phyloP scores from a whole-genome alignment of 1,140 invertebrate genomes.

The Meloidogyne floridensis region DNA sequence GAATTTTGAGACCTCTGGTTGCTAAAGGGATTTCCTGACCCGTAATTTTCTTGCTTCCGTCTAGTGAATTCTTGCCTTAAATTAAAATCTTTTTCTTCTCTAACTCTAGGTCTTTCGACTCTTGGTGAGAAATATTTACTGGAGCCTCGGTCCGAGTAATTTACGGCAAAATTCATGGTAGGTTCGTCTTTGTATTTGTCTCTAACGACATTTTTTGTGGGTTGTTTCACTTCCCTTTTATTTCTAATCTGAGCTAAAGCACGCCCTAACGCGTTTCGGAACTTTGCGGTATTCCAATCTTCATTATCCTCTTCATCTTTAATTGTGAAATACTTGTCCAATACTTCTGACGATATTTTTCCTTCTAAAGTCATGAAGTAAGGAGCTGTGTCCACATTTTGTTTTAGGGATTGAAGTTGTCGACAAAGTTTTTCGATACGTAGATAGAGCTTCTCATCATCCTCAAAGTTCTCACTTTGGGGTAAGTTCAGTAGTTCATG shows the following conservation, averaged over 20 bases:
- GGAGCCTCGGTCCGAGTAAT: too few species aligned
- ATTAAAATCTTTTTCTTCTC: background rate
- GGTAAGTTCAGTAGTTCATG: background rate
- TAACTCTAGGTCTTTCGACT: background rate
- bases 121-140: background rate
- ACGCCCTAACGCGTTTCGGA: background rate
- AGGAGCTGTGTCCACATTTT: background rate
- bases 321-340: slow-evolving; percentile 7
- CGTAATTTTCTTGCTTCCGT: too few species aligned
- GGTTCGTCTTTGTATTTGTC: background rate
- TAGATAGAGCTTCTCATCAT: background rate
- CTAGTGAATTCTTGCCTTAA: background rate
- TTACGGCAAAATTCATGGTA: background rate
- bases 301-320: slow-evolving; percentile 14
- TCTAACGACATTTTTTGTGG: background rate
- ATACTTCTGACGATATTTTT: slow-evolving; percentile 5
- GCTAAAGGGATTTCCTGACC: too few species aligned
- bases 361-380: slow-evolving; percentile 10
- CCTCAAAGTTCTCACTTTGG: background rate
- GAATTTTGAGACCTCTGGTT: too few species aligned
- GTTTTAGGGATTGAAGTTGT: background rate
- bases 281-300: slow-evolving; percentile 15
- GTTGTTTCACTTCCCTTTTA: background rate
- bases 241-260: background rate
- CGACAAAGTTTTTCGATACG: background rate